phyloP scores from a whole-genome alignment of 53 echinoderm and acorn worm species.

The Henricia sp. region DNA sequence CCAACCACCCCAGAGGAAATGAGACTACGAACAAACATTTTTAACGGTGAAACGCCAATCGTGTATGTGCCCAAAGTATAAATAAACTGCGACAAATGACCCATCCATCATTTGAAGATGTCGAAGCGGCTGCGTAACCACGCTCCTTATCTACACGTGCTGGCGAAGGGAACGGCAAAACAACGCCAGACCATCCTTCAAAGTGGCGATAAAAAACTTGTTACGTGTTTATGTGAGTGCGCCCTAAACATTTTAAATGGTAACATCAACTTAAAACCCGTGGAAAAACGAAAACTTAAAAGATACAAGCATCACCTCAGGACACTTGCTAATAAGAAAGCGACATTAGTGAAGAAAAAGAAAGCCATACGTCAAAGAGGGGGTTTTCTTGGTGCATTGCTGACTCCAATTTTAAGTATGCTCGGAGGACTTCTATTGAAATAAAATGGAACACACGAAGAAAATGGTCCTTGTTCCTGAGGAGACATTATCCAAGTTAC shows the following conservation, averaged over 20 bases:
- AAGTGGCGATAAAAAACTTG: conserved; percentile 61
- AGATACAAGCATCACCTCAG: conserved; percentile 56
- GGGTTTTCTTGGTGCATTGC: conserved; percentile 65
- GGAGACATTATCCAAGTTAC: conserved; percentile 51
- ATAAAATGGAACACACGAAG: conserved; percentile 70
- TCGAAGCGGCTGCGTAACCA: conserved; percentile 58
- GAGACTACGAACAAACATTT: conserved; percentile 70
- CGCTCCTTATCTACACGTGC: conserved; percentile 67
- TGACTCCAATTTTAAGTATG: conserved; percentile 28
- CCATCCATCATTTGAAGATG: conserved; percentile 39
- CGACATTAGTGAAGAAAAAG: conserved; percentile 39
- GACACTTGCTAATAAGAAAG: conserved; percentile 50
- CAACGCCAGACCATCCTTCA: conserved; percentile 69
- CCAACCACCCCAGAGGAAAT: conserved; percentile 62
- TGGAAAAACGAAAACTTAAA: conserved; percentile 58
- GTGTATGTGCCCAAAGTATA: conserved; percentile 63
- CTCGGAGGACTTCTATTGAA: conserved; percentile 47
- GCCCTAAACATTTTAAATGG: conserved; percentile 27
- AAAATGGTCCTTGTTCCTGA: conserved; percentile 81
- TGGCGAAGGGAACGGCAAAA: conserved; percentile 60
- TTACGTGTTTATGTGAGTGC: conserved; percentile 55
- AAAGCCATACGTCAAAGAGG: conserved; percentile 65
- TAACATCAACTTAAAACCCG: conserved; percentile 57
- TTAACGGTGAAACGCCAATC: conserved; percentile 57
- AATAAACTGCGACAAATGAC: background rate